Base-by-base conservation (phyloP, 2,797 vertebrate species). In the Xiphophorus birchmanni region DNA sequence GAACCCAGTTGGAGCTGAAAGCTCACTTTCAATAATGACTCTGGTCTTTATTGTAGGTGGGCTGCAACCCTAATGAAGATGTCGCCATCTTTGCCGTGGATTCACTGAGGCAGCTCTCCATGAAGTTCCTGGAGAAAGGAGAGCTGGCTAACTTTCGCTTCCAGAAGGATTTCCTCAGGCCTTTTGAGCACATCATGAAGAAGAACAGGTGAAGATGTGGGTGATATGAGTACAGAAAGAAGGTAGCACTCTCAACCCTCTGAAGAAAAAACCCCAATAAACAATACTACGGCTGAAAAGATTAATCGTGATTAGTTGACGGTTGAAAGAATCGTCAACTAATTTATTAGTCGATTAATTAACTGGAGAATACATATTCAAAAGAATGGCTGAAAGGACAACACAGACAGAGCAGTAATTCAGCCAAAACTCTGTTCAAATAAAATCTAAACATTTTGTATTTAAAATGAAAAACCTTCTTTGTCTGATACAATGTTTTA, bases 101-200 rank as follows among this genome's bases (percentile, higher is more conserved):
- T 87, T 99, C 99, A 45, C 96, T 99, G 90, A 96, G 99, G 90
- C 99, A 99, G 29, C 96, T 99, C 79, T 99, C 99, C 88, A 99
- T 99, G 99, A 99, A 99, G 82, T 99, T 99, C 90, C 93, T 99
- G 91, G 99, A 99, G 91, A 99, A 99, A 87, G 99, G 99, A 60
- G 98, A 99, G 87, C 94, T 99, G 95, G 99, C 98, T 77, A 99
- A 99, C 92, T 99, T 99, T 93, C 96, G 99, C 88, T 99, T 99
- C 94, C 98, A 99, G 91, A 99, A 99, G 88, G 98, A 99, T 93
- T 99, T 99, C 87, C 94, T 99, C 85, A 96, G 99, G 88, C 99
- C 99, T 0, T 99, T 99, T 87, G 99, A 99, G 90, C 98, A 99
- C 92, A 99, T 99, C 93, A 99, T 99, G 98, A 99, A 99, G 89